These are phyloP conservation scores for Brachionus calyciflorus DNA, from an alignment of 1,140 invertebrate genomes.

Conservation along the genomic window DNA sequence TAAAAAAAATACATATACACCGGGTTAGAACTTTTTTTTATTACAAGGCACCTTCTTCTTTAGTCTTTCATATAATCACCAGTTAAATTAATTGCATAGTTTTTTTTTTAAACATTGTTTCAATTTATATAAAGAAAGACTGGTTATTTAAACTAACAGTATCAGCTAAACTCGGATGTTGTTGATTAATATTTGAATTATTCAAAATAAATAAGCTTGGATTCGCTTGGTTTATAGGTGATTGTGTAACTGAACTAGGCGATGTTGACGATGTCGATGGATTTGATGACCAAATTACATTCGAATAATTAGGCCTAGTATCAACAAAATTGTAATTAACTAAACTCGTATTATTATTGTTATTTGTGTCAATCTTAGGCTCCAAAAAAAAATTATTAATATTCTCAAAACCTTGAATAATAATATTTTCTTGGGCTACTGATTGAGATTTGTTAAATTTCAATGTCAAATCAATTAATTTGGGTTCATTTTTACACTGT, in stretches of 20 bases:
- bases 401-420: not conserved
- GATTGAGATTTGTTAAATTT: not conserved
- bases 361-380: not conserved
- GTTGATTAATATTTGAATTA: not conserved
- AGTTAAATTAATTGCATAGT: too few relatives aligned
- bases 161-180: conserved; percentile 2
- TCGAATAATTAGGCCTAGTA: not conserved
- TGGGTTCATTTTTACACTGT: conserved; percentile 1
- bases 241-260: not conserved
- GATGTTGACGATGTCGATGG: not conserved
- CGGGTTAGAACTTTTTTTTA: too few relatives aligned
- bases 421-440: not conserved
- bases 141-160: not conserved
- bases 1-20: too few relatives aligned
- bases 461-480: not conserved
- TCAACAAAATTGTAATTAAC: conserved; percentile 1
- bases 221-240: conserved; percentile 18
- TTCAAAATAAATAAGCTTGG: conserved; percentile 18
- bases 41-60: too few relatives aligned
- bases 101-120: too few relatives aligned
- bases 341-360: too few relatives aligned
- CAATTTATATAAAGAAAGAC: conserved; percentile 18
- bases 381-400: not conserved
- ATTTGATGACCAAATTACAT: not conserved
- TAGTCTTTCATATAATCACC: too few relatives aligned